Conservation (phyloP, 2,888 invertebrate genomes). For the Drosophila suboccidentalis region DNA sequence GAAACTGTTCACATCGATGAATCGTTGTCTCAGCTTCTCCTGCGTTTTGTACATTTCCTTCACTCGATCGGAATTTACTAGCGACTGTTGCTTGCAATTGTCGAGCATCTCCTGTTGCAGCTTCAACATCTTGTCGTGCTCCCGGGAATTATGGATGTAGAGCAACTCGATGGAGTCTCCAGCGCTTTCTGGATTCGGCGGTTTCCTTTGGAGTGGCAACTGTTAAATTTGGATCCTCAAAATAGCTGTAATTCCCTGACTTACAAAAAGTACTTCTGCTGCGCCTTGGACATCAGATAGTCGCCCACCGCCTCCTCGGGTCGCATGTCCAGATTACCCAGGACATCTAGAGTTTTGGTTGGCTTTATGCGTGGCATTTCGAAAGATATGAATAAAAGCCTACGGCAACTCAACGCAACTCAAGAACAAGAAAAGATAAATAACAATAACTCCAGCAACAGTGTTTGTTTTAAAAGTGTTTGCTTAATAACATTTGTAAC, state of each 20-base stretch:
- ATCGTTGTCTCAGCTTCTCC: slow-evolving; percentile 77
- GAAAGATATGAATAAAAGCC: slow-evolving; percentile 9
- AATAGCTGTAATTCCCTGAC: neutral
- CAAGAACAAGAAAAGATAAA: neutral
- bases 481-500: slow-evolving; percentile 9
- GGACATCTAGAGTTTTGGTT: slow-evolving; percentile 82
- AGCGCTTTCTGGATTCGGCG: slow-evolving; percentile 82
- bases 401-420: slow-evolving; percentile 9
- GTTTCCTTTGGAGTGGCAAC: slow-evolving; percentile 67
- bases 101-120: slow-evolving; percentile 83
- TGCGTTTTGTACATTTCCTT: slow-evolving; percentile 78
- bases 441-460: slow-evolving; percentile 7
- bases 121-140: slow-evolving; percentile 78
- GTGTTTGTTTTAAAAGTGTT: slow-evolving; percentile 14
- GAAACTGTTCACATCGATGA: slow-evolving; percentile 84
- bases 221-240: neutral
- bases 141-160: slow-evolving; percentile 82
- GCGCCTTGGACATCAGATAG: slow-evolving; percentile 82
- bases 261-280: slow-evolving; percentile 78
- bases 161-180: slow-evolving; percentile 84
- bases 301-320: slow-evolving; percentile 84
- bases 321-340: slow-evolving; percentile 83
- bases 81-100: slow-evolving; percentile 72
- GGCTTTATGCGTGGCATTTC: slow-evolving; percentile 84
- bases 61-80: slow-evolving; percentile 75